Evolutionary conservation across 2,113 vertebrate genomes (phyloP).

Genomic region (Microcebus ravelobensis): DNA sequence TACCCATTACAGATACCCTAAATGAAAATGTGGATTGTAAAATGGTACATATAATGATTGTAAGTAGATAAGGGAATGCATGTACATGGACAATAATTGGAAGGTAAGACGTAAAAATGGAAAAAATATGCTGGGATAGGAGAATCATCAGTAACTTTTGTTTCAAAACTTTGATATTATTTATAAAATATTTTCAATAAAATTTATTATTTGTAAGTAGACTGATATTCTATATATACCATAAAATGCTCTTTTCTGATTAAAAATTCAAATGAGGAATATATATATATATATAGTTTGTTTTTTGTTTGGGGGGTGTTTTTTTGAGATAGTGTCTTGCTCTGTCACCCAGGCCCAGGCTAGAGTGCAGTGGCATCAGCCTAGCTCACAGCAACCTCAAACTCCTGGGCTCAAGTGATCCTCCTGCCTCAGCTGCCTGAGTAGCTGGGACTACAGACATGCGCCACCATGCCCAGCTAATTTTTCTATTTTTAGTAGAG

Average conservation of each 20-base stretch:
- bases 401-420: no score
- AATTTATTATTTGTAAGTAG: background rate
- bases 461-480: no score
- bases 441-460: no score
- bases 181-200: background rate
- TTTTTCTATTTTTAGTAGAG: no score
- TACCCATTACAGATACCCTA: background rate
- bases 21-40: background rate
- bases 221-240: background rate
- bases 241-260: constrained; percentile 4
- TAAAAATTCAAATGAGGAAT: background rate
- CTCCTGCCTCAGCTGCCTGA: no score
- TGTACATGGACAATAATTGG: background rate
- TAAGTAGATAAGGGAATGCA: background rate
- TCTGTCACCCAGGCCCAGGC: no score
- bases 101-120: background rate
- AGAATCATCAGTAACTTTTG: background rate
- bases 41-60: background rate
- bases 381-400: no score
- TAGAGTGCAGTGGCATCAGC: no score
- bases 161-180: background rate
- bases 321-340: no score
- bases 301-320: no score
- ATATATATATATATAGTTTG: background rate
- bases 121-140: background rate